These are phyloP conservation scores for Biston betularia DNA, from an alignment of 2,888 invertebrate species.

Conservation along the genomic window DNA sequence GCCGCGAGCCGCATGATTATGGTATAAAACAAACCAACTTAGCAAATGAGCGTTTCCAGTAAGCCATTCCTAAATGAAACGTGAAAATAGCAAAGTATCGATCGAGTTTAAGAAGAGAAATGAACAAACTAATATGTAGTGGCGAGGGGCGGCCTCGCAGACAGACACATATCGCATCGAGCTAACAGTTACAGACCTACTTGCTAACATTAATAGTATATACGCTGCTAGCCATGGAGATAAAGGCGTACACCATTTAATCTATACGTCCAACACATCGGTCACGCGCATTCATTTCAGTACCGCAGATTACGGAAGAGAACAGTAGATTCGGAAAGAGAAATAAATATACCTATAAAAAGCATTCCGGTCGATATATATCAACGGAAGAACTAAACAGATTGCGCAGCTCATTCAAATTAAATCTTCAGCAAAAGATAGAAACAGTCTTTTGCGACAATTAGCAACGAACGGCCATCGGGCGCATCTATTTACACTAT, in stretches of 20 bases:
- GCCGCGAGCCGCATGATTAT: constrained; percentile 59
- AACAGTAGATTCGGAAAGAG: constrained; percentile 82
- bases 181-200: constrained; percentile 84
- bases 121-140: constrained; percentile 77
- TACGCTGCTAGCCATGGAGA: constrained; percentile 82
- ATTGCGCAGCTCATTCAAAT: constrained; percentile 86
- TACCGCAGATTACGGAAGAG: constrained; percentile 83
- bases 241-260: constrained; percentile 82
- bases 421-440: constrained; percentile 85
- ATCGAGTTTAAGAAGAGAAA: constrained; percentile 76
- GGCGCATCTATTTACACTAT: constrained; percentile 85
- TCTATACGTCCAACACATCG: constrained; percentile 82
- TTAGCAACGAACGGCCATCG: constrained; percentile 86
- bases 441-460: constrained; percentile 85
- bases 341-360: constrained; percentile 85
- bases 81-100: constrained; percentile 79
- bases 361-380: constrained; percentile 81
- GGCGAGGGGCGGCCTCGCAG: constrained; percentile 78
- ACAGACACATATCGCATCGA: constrained; percentile 77
- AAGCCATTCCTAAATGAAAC: constrained; percentile 84
- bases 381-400: constrained; percentile 85
- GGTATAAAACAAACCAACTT: constrained; percentile 72
- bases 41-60: constrained; percentile 82
- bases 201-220: constrained; percentile 78
- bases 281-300: constrained; percentile 83